Conservation (phyloP, 2,797 vertebrate genomes). For the Brachymystax lenok region DNA sequence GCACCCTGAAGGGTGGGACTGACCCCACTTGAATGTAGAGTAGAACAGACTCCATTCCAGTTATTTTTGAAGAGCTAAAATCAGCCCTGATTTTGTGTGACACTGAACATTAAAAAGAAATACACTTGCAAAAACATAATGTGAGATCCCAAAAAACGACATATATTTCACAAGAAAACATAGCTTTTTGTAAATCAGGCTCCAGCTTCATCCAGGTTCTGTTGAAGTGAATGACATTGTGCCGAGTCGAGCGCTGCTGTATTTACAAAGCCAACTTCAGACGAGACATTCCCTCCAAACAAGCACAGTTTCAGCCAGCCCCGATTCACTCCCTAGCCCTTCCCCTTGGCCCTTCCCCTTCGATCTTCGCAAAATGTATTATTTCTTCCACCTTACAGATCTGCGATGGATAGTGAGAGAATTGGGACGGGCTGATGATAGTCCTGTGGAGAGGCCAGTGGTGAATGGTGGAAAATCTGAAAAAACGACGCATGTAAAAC, state of each 20-base stretch:
- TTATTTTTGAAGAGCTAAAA: slow-evolving; percentile 36
- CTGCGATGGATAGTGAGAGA: background rate
- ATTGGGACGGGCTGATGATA: background rate
- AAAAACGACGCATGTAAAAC: background rate
- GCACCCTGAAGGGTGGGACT: slow-evolving; percentile 65
- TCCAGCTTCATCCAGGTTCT: slow-evolving; percentile 41
- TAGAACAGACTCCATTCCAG: slow-evolving; percentile 36
- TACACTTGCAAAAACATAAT: slow-evolving; percentile 1
- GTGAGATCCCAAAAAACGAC: background rate
- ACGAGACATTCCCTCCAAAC: slow-evolving; percentile 1
- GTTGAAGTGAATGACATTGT: background rate
- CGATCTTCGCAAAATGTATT: background rate
- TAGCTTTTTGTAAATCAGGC: slow-evolving; percentile 1
- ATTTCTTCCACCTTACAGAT: background rate
- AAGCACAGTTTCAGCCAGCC: background rate
- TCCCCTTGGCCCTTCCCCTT: background rate
- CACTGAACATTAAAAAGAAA: slow-evolving; percentile 34
- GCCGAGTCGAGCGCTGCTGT: background rate
- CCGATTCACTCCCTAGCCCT: background rate
- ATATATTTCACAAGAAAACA: slow-evolving; percentile 10
- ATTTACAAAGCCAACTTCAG: slow-evolving; percentile 1
- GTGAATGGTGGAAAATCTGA: background rate
- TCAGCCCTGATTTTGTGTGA: slow-evolving; percentile 57
- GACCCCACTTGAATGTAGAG: slow-evolving; percentile 42
- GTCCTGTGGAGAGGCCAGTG: slow-evolving; percentile 35